Conservation (phyloP, 2,113 vertebrate genomes). For the Sclerurus mexicanus region DNA sequence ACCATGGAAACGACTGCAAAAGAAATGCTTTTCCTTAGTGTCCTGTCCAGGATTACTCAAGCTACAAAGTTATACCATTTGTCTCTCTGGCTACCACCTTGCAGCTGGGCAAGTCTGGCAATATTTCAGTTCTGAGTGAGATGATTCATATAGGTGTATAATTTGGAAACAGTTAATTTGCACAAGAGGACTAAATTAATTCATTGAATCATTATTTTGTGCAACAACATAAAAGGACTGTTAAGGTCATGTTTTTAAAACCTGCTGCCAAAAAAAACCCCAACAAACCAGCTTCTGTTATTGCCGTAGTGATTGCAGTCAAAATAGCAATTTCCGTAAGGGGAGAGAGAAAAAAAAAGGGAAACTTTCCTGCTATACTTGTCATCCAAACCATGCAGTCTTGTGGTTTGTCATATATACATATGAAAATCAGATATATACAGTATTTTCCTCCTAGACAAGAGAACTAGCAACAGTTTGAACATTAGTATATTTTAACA, state of each 20-base stretch:
- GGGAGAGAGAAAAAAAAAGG: background rate
- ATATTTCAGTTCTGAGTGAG: background rate
- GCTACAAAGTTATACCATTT: background rate
- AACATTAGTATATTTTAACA: background rate
- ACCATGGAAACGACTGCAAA: slow-evolving; percentile 29
- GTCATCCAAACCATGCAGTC: background rate
- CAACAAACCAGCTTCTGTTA: background rate
- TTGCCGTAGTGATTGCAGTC: background rate
- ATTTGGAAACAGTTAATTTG: background rate
- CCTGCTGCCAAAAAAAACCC: background rate
- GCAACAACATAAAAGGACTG: background rate
- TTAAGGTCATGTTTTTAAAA: background rate
- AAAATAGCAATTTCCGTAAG: background rate
- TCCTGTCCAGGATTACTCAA: slow-evolving; percentile 43
- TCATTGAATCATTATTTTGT: background rate
- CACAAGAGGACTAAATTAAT: background rate
- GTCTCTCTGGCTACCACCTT: background rate
- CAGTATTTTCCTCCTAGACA: background rate
- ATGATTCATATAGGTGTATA: background rate
- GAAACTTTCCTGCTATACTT: background rate
- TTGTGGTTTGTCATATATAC: background rate
- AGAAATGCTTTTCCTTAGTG: slow-evolving; percentile 34
- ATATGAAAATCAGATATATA: background rate
- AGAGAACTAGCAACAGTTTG: background rate
- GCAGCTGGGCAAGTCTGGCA: background rate